Conservation (phyloP, 2,888 invertebrate genomes). For the Nasonovia ribisnigri region DNA sequence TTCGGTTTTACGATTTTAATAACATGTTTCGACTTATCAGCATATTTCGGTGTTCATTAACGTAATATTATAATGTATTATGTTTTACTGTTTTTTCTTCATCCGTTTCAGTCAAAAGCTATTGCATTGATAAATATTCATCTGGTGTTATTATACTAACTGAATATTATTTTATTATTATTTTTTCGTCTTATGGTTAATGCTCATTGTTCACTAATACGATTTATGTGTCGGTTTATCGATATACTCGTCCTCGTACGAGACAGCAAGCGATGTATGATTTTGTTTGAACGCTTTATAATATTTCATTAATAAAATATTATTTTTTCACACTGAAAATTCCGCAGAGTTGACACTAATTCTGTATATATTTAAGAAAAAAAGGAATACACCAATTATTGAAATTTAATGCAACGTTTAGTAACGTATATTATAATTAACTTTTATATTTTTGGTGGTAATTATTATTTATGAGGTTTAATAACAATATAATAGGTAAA, state of each 20-base stretch:
- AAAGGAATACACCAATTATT: not conserved
- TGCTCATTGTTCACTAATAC: not conserved
- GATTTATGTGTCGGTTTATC: not conserved
- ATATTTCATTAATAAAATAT: not conserved
- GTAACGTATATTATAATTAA: not conserved
- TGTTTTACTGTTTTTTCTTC: not conserved
- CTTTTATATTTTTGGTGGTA: not conserved
- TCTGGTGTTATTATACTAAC: not conserved
- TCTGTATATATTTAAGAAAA: not conserved
- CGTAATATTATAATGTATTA: not conserved
- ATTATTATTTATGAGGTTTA: not conserved
- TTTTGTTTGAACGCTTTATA: not conserved
- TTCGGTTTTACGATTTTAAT: not conserved
- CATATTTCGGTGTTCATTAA: not conserved
- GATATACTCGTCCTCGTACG: not conserved
- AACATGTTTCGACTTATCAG: not conserved
- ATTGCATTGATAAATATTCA: not conserved
- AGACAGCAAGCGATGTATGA: not conserved
- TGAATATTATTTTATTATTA: not conserved
- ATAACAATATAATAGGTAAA: no score
- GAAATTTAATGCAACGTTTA: not conserved
- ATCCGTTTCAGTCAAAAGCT: not conserved
- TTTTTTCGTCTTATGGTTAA: not conserved
- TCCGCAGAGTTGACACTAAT: not conserved
- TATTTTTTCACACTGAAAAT: not conserved